Evolutionary conservation across 2,797 vertebrate genomes (phyloP), one percentile per base, ranked within the genome.

Genomic region (Tangara arthus): DNA sequence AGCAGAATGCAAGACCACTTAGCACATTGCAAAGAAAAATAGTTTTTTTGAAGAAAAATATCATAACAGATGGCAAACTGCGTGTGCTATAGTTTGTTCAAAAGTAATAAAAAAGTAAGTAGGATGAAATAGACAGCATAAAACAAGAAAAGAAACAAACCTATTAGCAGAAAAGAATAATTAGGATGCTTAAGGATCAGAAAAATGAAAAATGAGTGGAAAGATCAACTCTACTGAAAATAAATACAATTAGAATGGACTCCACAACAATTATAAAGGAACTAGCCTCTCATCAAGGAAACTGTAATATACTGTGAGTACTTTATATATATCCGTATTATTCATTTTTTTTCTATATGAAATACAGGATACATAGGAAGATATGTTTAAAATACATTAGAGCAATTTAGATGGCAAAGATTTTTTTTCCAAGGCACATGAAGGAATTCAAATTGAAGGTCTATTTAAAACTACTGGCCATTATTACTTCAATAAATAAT

Each of bases 21-120:
- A 69, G 7, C 12, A 85, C 68, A 65, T 32, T 65, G 32, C 34
- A 69, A 93, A 72, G 64, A 85, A 90, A 90, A 84, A 71, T 8
- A 84, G 14, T 39, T 92, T 96, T 96, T 87, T 85, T 12, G 15
- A 89, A 89, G 53, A 59, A 89, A 94, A 84, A 69, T 89, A 61
- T 34, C 12, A 16, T 52, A 94, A 68, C 84, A 94, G 89, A 95
- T 94, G 90, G 91, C 35, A 95, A 94, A 89, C 8, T 95, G 24
- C 70, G 20, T 57, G 28, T 23, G 8, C 53, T 89, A 28, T 23
- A 80, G 24, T 91, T 89, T 91, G 47, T 81, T 89, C 49, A 78
- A 82, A 95, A 87, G 79, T 75, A 87, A 83, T 89, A 87, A 94
- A 95, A 95, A 88, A 44, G 49, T 56, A 94, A 66, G 24, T 69